Evolutionary conservation across 2,797 vertebrate genomes (phyloP).

Genomic region (Hephaestus fuliginosus): DNA sequence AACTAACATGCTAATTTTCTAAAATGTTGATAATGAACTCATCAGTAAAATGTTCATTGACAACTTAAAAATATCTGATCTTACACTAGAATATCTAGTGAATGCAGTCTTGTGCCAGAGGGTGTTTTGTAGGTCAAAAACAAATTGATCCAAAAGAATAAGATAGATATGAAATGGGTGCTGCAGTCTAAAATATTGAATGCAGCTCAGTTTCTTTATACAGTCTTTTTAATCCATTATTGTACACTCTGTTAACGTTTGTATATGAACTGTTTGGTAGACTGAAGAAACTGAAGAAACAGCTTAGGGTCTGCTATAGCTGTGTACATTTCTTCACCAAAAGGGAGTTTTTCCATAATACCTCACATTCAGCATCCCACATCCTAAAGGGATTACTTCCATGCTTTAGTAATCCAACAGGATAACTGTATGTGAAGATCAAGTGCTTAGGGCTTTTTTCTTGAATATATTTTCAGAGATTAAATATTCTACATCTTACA

Average conservation of each 20-base stretch:
- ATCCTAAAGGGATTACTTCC: neutral
- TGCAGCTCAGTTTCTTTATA: neutral
- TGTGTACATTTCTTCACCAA: neutral
- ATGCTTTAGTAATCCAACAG: neutral
- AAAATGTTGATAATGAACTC: too few species aligned
- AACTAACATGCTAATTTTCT: too few species aligned
- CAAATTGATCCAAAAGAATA: constrained; percentile 14
- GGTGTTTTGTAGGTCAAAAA: constrained; percentile 12
- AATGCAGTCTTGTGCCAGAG: constrained; percentile 1
- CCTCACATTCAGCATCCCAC: neutral
- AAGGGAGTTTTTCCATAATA: neutral
- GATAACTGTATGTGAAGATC: neutral
- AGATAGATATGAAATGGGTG: neutral
- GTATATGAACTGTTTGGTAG: neutral
- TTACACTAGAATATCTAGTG: neutral
- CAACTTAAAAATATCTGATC: too few species aligned
- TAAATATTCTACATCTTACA: constrained; percentile 6
- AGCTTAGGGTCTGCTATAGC: neutral
- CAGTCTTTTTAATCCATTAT: constrained; percentile 1
- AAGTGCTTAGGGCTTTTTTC: constrained; percentile 4
- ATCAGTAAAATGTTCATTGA: too few species aligned
- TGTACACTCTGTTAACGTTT: neutral
- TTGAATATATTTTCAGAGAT: constrained; percentile 12
- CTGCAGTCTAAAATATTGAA: neutral
- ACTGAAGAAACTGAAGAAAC: neutral